Base-by-base conservation (phyloP, 1,140 invertebrate species). In the Matsumurasca onukii region DNA sequence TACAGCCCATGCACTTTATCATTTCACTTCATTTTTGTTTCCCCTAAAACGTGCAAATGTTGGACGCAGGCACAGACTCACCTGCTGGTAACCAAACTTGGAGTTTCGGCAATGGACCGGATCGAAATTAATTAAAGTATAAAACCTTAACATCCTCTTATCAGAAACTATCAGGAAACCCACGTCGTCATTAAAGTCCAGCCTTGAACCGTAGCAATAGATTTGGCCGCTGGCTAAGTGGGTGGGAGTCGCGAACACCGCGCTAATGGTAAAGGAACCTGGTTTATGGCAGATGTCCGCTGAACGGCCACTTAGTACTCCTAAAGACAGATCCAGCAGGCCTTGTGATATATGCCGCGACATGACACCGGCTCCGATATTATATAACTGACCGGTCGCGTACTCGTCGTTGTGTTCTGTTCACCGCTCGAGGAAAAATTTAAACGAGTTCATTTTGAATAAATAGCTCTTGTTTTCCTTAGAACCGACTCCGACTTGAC, bases 391-490 rank as follows among this genome's bases (percentile, higher is more conserved):
- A 27, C n/a, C 24, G 55, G 5, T 27, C 9, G 55, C 25, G 5
- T n/a, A 9, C 39, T n/a, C 12, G 49, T 20, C 20, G 49, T 24
- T 52, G 13, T 24, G 20, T 5, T 52, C 49, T 5, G 9, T 52
- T 52, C 12, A 5, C 49, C 49, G 12, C 12, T 24, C 13, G 5
- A 13, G 24, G 25, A 59, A 59, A 59, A 59, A 59, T 59, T 59
- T 59, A 59, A 59, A 59, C 25, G 22, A 22, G 24, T 27, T 29
- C 22, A 29, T 27, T 27, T 25, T 59, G 55, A 59, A 59, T 59
- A 59, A 59, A 59, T 59, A 59, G 55, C 55, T 25, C 55, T 59
- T 59, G 55, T 59, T 27, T 39, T 39, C 34, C 34, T 17, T 17
- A 39, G 34, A 39, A 39, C 25, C 3, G 55, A 13, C 3, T 20